Evolutionary conservation across 2,888 invertebrate genomes (phyloP).

Genomic region (Molorchus minor): DNA sequence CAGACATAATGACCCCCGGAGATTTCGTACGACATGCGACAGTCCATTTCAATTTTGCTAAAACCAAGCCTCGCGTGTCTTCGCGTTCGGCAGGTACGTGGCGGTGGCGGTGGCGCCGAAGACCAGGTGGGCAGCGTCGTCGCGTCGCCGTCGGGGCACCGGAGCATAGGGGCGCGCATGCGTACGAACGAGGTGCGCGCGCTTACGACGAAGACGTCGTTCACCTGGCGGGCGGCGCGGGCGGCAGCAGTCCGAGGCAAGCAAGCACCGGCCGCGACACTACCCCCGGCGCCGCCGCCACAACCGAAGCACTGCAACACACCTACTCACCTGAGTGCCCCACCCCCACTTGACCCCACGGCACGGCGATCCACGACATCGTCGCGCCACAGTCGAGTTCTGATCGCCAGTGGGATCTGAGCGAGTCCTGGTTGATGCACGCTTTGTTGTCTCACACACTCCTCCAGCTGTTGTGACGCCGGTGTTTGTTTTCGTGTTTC

Average conservation of each 20-base stretch:
- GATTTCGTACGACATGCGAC: too few species aligned
- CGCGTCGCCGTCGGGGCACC: constrained; percentile 36
- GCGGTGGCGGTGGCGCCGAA: constrained; percentile 31
- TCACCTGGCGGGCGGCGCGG: constrained; percentile 60
- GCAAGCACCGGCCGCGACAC: constrained; percentile 65
- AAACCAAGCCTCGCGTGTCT: constrained; percentile 17
- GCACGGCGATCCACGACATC: constrained; percentile 24
- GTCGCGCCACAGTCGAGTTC: constrained; percentile 60
- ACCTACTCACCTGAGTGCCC: constrained; percentile 72
- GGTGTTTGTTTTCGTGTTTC: constrained; percentile 14
- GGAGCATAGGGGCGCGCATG: constrained; percentile 13
- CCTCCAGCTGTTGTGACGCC: constrained; percentile 20
- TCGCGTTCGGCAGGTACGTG: constrained; percentile 26
- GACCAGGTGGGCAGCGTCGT: too few species aligned
- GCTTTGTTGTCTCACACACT: too few species aligned
- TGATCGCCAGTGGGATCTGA: constrained; percentile 47
- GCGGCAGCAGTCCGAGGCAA: constrained; percentile 61
- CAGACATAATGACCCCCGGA: too few species aligned
- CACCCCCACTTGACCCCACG: constrained; percentile 65
- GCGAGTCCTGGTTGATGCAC: constrained; percentile 17
- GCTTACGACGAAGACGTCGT: constrained; percentile 42
- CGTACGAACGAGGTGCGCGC: constrained; percentile 28
- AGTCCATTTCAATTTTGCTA: too few species aligned
- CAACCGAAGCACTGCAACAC: constrained; percentile 54
- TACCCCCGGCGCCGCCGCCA: constrained; percentile 70